These are phyloP conservation scores for Neoscelio sp. DNA, from an alignment of 2,888 invertebrate species.

Conservation along the genomic window DNA sequence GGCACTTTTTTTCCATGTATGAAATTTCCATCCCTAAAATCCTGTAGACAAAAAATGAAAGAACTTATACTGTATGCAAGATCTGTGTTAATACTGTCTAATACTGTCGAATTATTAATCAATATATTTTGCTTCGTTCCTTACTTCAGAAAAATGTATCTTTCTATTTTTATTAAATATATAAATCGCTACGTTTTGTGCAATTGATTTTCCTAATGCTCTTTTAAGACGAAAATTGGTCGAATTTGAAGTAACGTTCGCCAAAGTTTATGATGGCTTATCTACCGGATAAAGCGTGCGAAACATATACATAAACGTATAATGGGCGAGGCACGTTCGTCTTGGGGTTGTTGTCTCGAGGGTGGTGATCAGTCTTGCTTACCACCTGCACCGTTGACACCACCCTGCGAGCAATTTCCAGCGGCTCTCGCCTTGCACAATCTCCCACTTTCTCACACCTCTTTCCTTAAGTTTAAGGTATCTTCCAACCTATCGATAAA, in stretches of 20 bases:
- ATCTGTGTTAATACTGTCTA: too few species aligned
- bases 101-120: too few species aligned
- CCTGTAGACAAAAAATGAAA: too few species aligned
- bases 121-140: too few species aligned
- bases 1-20: too few species aligned
- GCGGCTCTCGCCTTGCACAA: slow-evolving; percentile 63
- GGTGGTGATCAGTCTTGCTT: slow-evolving; percentile 80
- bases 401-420: slow-evolving; percentile 71
- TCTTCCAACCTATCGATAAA: slow-evolving; percentile 66
- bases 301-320: slow-evolving; percentile 64
- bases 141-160: too few species aligned
- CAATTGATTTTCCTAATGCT: slow-evolving; percentile 20
- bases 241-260: slow-evolving; percentile 25
- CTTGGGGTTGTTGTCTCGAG: slow-evolving; percentile 72
- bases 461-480: slow-evolving; percentile 46
- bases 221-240: background rate
- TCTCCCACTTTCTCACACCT: slow-evolving; percentile 34
- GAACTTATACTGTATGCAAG: too few species aligned
- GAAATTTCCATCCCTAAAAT: too few species aligned
- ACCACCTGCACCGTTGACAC: slow-evolving; percentile 76
- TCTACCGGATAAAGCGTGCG: slow-evolving; percentile 68
- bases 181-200: background rate
- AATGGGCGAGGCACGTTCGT: slow-evolving; percentile 72
- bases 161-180: background rate
- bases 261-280: slow-evolving; percentile 52